Base-by-base conservation (phyloP, 2,113 vertebrate species). In the Nyctibius bracteatus region DNA sequence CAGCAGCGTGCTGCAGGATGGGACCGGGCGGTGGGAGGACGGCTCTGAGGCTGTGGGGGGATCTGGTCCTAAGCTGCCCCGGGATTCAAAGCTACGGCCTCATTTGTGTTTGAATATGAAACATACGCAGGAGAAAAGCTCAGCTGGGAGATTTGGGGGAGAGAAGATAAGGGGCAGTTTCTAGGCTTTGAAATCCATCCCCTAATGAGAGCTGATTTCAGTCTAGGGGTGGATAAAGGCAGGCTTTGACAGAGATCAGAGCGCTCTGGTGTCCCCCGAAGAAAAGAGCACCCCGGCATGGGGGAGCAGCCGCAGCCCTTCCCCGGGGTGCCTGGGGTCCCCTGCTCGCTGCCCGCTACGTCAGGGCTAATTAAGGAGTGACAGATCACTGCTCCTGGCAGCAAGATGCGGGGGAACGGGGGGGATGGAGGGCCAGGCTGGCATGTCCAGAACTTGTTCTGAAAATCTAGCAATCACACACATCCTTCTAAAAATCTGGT, bases 141-240 rank as follows among this genome's bases (percentile, higher is more conserved):
- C 86, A 52, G 95, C 90, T 80, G 93, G 81, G 82, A 67, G 70
- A 43, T 79, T 21, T 39, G 74, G 73, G 86, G 62, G 15, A 25
- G 75, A 71, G 68, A 49, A 71, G 88, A 77, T 65, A 23, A n/a
- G 91, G 82, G 79, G 39, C 2, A 18, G 43, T 71, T 27, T 52
- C 31, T 39, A 19, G 61, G 52, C 68, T 94, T 92, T 95, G 91
- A 95, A 94, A 94, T 84, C 41, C 77, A 23, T 16, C 59, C 82
- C 83, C 17, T 79, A 67, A 92, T 27, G 85, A 90, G 92, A 58
- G 54, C 31, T 14, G 35, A 14, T 21, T 35, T 46, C 73, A 20
- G 78, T 7, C n/a, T 18, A 37, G 37, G 81, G 80, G 68, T 27
- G 44, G 82, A 73, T 81, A 21, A 85, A 83, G 86, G 31, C 1